Base-by-base conservation (phyloP, 2,113 vertebrate genomes). In the Melanotaenia duboulayi region DNA sequence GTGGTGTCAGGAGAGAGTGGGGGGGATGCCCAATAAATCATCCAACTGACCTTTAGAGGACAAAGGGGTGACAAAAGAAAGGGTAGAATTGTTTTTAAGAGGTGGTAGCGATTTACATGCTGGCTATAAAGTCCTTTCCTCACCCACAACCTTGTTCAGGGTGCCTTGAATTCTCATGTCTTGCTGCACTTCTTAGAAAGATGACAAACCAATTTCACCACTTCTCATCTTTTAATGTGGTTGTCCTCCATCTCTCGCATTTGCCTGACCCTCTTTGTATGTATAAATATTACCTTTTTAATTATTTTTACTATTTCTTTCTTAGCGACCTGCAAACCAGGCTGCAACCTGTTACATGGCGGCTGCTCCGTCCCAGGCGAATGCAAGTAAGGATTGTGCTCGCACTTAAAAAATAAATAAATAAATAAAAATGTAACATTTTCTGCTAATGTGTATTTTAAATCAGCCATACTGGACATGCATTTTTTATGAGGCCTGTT, bases 251-350 rank as follows among this genome's bases (percentile, higher is more conserved):
- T 4, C 7, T 4, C 13, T 37, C n/a, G 17, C 14, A 4, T 32
- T 3, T 12, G 19, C 9, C 35, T 44, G 37, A 11, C 4, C 42
- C 7, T 17, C 14, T 24, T 32, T 51, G 4, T 12, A 4, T 39
- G 62, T 9, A 19, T 46, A 5, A 44, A 32, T 22, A 24, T n/a
- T n/a, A 35, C 10, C 14, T 28, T 54, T 52, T 46, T 22, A 19
- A 55, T 35, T 20, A 9, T 17, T 48, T 28, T 28, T 28, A 28
- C 28, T 57, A 9, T 70, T 44, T 63, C 58, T 87, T 40, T 62
- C 66, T 25, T 92, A 99, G 97, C 97, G 0, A 96, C 98, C 88
- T 99, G 97, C 90, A 98, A 94, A 84, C 97, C 97, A 89, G 98
- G 98, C 67, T 99, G 98, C 87, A 95, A 96, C 92, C 93, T 96